phyloP scores from a whole-genome alignment of 2,113 vertebrate genomes.

The Austrofundulus limnaeus region DNA sequence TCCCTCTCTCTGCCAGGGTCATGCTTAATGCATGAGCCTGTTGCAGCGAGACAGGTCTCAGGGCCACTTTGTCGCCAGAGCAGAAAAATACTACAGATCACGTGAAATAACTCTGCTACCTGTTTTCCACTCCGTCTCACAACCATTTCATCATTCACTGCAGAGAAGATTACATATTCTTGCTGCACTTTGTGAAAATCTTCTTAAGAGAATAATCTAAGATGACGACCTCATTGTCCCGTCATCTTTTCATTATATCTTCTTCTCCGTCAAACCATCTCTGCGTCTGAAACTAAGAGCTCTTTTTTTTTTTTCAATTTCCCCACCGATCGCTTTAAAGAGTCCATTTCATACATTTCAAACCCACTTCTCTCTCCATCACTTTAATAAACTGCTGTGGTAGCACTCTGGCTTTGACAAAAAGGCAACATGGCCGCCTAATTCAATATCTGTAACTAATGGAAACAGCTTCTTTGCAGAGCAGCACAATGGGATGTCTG shows the following conservation, averaged over 20 bases:
- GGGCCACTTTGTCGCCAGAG: constrained; percentile 50
- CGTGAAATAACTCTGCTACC: constrained; percentile 51
- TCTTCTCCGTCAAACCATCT: constrained; percentile 20
- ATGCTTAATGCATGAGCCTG: constrained; percentile 76
- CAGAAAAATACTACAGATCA: constrained; percentile 62
- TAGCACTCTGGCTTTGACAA: constrained; percentile 55
- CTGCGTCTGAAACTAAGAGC: constrained; percentile 59
- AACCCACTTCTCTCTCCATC: constrained; percentile 27
- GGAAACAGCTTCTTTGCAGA: constrained; percentile 33
- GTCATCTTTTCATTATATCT: constrained; percentile 57
- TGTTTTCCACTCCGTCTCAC: constrained; percentile 22
- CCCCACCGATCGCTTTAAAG: constrained; percentile 47
- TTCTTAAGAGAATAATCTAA: constrained; percentile 26
- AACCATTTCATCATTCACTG: constrained; percentile 29
- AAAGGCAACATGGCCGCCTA: constrained; percentile 48
- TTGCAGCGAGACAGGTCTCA: constrained; percentile 72
- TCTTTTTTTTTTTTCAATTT: constrained; percentile 58
- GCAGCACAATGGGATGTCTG: constrained; percentile 44
- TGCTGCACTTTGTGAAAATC: constrained; percentile 34
- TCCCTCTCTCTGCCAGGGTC: constrained; percentile 61
- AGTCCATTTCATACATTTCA: constrained; percentile 28
- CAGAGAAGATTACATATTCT: constrained; percentile 18
- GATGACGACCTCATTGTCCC: constrained; percentile 56
- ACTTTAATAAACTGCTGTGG: constrained; percentile 65
- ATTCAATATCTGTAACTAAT: constrained; percentile 65